Base-by-base conservation (phyloP, 2,113 vertebrate species). In the Actenoides lindsayi region DNA sequence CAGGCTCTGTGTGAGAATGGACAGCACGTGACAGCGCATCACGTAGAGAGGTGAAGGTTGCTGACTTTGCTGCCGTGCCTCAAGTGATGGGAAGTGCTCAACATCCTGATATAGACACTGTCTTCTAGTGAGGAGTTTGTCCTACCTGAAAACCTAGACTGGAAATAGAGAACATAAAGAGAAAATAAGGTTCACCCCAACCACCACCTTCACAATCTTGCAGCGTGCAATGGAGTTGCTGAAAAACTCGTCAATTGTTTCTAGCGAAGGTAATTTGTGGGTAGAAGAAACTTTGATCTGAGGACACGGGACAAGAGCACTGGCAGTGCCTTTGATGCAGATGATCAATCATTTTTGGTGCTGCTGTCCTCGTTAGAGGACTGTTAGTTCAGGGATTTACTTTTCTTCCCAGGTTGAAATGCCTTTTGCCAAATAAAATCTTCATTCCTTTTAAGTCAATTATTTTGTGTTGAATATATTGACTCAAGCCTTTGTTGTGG, bases 381-480 rank as follows among this genome's bases (percentile, higher is more conserved):
- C 65, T 50, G n/a, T 31, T 57, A 60, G 21, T 50, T 68, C 33
- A 74, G 83, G 85, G 85, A 95, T 87, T 81, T 51, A 37, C 81
- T 87, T 95, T 86, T 91, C 78, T 90, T 84, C 91, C 93, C 83
- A 53, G 7, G 5, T 48, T 69, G 83, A 65, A 91, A 90, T 14
- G 77, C 5, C 78, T 71, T 93, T 69, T 71, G 16, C 87, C 77
- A 87, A 74, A 74, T 20, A 69, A 83, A 83, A 94, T 57, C 79
- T 75, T 62, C 39, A 50, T 44, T 64, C 46, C 48, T 93, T 93
- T 93, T 25, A 70, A 50, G 79, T 59, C 94, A 87, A 54, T 84
- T 70, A 42, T 33, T 91, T 79, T 15, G 5, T 68, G 33, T 11
- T 17, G 91, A 54, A 41, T n/a, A 33, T 31, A 82, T 83, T 73